Evolutionary conservation across 2,888 invertebrate genomes (phyloP), one percentile per base, ranked within the genome.

Genomic region (Dimorphilus gyrociliatus): DNA sequence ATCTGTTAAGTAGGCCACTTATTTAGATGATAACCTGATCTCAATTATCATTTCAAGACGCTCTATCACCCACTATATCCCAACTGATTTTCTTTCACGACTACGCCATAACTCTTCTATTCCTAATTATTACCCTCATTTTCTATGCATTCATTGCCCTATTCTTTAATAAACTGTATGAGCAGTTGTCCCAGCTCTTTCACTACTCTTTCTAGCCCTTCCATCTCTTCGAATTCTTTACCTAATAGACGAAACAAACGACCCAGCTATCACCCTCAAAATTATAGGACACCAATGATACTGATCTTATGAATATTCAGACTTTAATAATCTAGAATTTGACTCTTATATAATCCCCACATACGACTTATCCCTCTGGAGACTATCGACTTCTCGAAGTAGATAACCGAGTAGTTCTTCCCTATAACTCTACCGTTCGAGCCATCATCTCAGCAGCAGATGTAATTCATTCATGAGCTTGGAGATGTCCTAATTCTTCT

Each of bases 401-500:
- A 12, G 59, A 60, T 40, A 47, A 53, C 38, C 56, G 51, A 28
- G 41, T 45, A 37, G 49, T 55, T 18, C 23, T 55, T 16, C 57
- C 58, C 33, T 38, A 42, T 38, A 39, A 48, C 33, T 39, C 38
- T 23, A 42, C 47, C 44, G 42, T 53, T 34, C 55, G 53, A 34
- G 38, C 53, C 33, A 37, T 56, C 42, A 45, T 60, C 27, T 48
- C 55, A 7, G 51, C 56, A 3, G 46, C 46, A 16, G 64, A 64
- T 48, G 64, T 65, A 14, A 50, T 65, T 41, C 63, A 65, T 44
- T 52, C 60, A 32, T 65, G 61, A 45, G 47, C 60, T n/a, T n/a
- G n/a, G n/a, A n/a, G n/a, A n/a, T n/a, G n/a, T n/a, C n/a, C n/a
- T n/a, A n/a, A n/a, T n/a, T n/a, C n/a, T n/a, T n/a, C n/a, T n/a